Evolutionary conservation across 2,797 vertebrate genomes (phyloP).

Genomic region (Eulemur rubriventer): DNA sequence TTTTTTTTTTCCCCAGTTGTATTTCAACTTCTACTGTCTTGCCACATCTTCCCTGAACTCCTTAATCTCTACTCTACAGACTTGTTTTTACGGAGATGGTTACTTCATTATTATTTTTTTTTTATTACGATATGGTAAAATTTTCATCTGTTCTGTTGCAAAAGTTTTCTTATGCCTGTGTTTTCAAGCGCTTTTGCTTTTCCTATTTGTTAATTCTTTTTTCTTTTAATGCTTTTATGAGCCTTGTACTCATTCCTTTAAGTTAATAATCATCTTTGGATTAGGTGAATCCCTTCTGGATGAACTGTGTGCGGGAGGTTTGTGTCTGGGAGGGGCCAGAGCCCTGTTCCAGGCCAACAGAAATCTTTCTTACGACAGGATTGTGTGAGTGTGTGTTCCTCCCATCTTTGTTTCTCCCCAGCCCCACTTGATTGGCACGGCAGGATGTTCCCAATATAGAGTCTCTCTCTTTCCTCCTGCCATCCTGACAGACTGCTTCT

Average conservation of each 20-base stretch:
- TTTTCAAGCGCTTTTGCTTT: background rate
- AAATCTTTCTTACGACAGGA: background rate
- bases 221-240: background rate
- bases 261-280: background rate
- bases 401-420: background rate
- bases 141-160: background rate
- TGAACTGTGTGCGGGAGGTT: background rate
- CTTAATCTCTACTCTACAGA: background rate
- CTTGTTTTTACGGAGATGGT: background rate
- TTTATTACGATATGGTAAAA: background rate
- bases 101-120: background rate
- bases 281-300: background rate
- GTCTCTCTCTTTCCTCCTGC: background rate
- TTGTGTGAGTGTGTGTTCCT: background rate
- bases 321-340: background rate
- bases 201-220: background rate
- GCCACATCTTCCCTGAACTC: background rate
- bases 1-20: background rate
- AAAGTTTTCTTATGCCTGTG: background rate
- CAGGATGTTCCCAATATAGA: background rate
- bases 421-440: background rate
- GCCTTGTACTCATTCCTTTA: background rate
- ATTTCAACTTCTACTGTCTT: background rate
- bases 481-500: slow-evolving; percentile 28
- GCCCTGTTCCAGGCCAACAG: background rate